A percentile compares a stretch with the other conserved stretches of the same genome.
phyloP scores from a whole-genome alignment of 2,888 invertebrate species.

The Dasysyrphus tricinctus region DNA sequence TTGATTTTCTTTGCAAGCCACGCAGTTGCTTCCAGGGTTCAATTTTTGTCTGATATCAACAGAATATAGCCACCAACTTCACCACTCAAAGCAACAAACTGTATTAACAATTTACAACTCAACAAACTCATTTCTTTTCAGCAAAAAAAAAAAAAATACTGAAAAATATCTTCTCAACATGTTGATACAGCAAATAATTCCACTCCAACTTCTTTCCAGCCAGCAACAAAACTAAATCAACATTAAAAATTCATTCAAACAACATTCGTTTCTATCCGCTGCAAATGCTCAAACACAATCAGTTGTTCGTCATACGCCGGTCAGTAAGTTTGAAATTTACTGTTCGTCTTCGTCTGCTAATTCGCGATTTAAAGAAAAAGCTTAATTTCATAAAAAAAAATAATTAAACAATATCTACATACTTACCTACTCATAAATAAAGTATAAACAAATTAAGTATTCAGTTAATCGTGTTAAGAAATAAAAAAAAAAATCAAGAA shows the following conservation, averaged over 20 bases:
- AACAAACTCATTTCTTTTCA: too few relatives aligned
- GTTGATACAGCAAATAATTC: constrained; percentile 27
- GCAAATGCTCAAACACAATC: constrained; percentile 64
- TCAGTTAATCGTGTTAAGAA: constrained; percentile 1
- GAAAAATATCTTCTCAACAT: constrained; percentile 42
- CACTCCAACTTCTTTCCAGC: constrained; percentile 57
- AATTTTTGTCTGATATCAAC: too few relatives aligned
- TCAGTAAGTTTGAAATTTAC: constrained; percentile 25
- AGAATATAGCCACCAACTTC: too few relatives aligned
- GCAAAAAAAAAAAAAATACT: too few relatives aligned
- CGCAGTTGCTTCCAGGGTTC: too few relatives aligned
- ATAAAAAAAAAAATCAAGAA: background rate
- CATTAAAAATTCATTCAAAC: constrained; percentile 44
- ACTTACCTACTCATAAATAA: background rate
- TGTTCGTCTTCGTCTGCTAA: constrained; percentile 8
- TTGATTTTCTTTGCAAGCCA: too few relatives aligned
- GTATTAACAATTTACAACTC: too few relatives aligned
- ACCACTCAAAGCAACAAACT: too few relatives aligned
- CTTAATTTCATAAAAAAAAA: background rate
- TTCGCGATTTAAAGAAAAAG: constrained; percentile 1
- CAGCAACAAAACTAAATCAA: constrained; percentile 21
- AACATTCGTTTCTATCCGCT: constrained; percentile 63
- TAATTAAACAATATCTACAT: background rate
- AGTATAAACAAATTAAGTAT: background rate
- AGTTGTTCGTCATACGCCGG: constrained; percentile 72